phyloP scores from a whole-genome alignment of 2,113 vertebrate species.

The Festucalex cinctus region DNA sequence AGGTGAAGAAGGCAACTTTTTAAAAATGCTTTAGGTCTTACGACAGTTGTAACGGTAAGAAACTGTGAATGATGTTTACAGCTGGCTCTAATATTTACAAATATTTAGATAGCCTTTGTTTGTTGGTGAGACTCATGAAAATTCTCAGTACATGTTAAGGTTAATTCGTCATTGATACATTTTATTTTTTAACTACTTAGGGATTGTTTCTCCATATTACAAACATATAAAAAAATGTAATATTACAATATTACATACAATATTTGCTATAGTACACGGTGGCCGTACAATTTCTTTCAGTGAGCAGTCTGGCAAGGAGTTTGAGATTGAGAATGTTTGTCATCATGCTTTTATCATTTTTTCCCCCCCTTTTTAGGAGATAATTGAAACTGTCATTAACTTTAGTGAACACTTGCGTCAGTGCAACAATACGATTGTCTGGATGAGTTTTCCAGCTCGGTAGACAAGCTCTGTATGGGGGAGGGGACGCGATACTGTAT shows the following conservation, averaged over 20 bases:
- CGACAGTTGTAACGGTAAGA: no score
- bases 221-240: neutral
- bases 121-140: no score
- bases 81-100: no score
- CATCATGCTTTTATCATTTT: slow-evolving; percentile 3
- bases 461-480: slow-evolving; percentile 6
- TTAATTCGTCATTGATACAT: neutral
- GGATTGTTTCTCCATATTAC: neutral
- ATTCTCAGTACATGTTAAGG: neutral
- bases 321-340: slow-evolving; percentile 10
- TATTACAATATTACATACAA: no score
- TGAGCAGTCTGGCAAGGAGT: neutral
- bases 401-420: slow-evolving; percentile 8
- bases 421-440: slow-evolving; percentile 9
- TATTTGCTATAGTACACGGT: neutral
- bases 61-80: neutral
- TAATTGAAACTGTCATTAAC: slow-evolving; percentile 15
- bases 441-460: slow-evolving; percentile 7
- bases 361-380: neutral
- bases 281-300: neutral
- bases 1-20: no score
- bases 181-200: neutral
- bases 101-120: no score
- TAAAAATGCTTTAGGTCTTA: no score
- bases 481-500: slow-evolving; percentile 1